Base-by-base conservation (phyloP, 2,888 invertebrate species). In the Noctua fimbriata region DNA sequence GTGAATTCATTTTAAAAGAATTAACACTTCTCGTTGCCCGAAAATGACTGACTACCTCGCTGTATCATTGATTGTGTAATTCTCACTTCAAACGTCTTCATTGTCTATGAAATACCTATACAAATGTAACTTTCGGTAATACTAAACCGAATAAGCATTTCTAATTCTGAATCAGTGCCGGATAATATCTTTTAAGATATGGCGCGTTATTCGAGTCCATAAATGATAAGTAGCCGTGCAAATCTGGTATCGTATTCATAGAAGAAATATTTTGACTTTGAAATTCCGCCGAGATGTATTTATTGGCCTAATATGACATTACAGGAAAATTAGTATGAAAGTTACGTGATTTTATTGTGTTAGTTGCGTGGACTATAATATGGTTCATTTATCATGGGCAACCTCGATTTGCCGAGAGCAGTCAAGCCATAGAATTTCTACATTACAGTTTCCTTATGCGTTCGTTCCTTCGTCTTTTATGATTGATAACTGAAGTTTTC, bases 1-100 rank as follows among this genome's bases (percentile, higher is more conserved):
- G 91, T 91, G 93, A 92, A 93, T 93, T 92, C 87, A 90, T 87
- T 89, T 82, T 83, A 86, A 89, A 92, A 91, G 89, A 92, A 93
- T 94, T 91, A 92, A 76, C 88, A 89, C 85, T 87, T 90, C 91
- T 92, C 92, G 91, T 90, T 92, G 84, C 78, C 76, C 82, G 86
- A 87, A 90, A 89, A 91, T 90, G 89, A 89, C 81, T 88, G 85
- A 85, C 85, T 88, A 76, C 78, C 66, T 69, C 44, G 81, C 69
- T 79, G 73, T 85, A 85, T 89, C 80, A 86, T 89, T 80, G 87
- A 88, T 91, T 92, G 86, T 87, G 83, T 84, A 87, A 90, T 80
- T 73, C 83, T 73, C 82, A 77, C 83, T 69, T 83, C 63, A 75
- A 83, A n/a, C 12, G 55, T 41, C 74, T 83, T 83, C 63, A 71